Base-by-base conservation (phyloP, 2,113 vertebrate species). In the Spea multiplicata region DNA sequence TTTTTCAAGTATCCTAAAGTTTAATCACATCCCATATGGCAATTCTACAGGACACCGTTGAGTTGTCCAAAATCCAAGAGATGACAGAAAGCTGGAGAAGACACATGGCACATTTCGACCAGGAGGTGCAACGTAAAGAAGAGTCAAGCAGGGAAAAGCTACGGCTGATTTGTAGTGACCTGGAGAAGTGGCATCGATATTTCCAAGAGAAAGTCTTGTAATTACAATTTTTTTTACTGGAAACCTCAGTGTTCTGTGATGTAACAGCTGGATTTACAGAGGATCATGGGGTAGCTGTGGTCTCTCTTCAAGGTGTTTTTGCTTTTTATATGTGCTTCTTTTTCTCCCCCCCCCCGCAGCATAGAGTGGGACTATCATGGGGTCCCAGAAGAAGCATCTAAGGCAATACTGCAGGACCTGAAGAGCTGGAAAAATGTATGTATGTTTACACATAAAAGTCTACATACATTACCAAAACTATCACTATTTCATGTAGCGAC, bases 41-140 rank as follows among this genome's bases (percentile, higher is more conserved):
- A 7, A 8, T 13, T 59, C 12, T 74, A 49, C 73, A 96, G 95
- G 94, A 95, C 79, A 84, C 85, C 0, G 84, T 83, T 78, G 93
- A 96, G 64, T 78, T 95, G 78, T 84, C 83, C n/a, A 12, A 64
- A 75, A 78, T 96, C 50, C 77, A 90, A 83, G 85, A 91, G 71
- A 80, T 90, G 48, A 89, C 83, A 0, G 81, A 88, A 49, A 75
- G 74, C 47, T 96, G 94, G 91, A 90, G 82, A 79, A 82, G 84
- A 8, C 82, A 86, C 57, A 4, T 94, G 81, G 55, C 17, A 8
- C 73, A 0, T 3, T 78, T 92, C 81, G 83, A 87, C 74, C 53
- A 83, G 68, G 88, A 89, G 30, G 59, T 93, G 74, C 87, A 88
- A 71, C 14, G 8, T 62, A 86, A n/a, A 0, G 89, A 96, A 82